phyloP scores from a whole-genome alignment of 2,888 invertebrate species.

The Phaonia tiefii region DNA sequence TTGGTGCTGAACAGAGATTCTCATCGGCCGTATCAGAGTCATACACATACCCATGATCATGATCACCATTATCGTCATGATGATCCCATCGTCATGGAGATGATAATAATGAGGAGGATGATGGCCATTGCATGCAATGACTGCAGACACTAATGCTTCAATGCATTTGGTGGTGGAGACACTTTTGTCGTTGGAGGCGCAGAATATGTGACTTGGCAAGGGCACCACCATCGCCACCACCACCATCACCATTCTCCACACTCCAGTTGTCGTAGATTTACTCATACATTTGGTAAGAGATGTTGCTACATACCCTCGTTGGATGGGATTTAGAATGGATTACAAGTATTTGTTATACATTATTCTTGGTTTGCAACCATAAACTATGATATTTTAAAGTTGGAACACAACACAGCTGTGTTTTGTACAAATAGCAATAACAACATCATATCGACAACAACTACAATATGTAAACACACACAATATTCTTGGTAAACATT shows the following conservation, averaged over 20 bases:
- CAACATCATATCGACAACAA: not conserved
- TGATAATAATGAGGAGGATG: not conserved
- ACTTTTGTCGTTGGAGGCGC: conserved; percentile 24
- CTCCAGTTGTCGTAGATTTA: conserved; percentile 35
- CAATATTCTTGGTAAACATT: conserved; percentile 55
- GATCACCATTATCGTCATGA: conserved; percentile 34
- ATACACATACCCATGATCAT: conserved; percentile 47
- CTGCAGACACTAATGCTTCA: conserved; percentile 51
- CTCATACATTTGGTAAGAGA: conserved; percentile 2
- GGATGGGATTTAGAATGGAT: conserved; percentile 26
- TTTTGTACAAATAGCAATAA: conserved; percentile 54
- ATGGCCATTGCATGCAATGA: not conserved
- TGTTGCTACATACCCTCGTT: not conserved
- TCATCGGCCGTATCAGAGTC: conserved; percentile 57
- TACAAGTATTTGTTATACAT: conserved; percentile 42
- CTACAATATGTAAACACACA: not conserved
- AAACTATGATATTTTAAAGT: conserved; percentile 56
- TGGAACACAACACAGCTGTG: conserved; percentile 60
- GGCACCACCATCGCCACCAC: conserved; percentile 3
- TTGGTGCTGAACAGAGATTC: conserved; percentile 42
- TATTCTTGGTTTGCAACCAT: conserved; percentile 42
- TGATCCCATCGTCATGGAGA: conserved; percentile 22
- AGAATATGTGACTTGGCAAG: not conserved
- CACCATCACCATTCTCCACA: conserved; percentile 9
- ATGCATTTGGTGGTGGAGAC: conserved; percentile 59